These are phyloP conservation scores for Alectura lathami DNA, from an alignment of 2,113 vertebrate genomes.

Conservation along the genomic window DNA sequence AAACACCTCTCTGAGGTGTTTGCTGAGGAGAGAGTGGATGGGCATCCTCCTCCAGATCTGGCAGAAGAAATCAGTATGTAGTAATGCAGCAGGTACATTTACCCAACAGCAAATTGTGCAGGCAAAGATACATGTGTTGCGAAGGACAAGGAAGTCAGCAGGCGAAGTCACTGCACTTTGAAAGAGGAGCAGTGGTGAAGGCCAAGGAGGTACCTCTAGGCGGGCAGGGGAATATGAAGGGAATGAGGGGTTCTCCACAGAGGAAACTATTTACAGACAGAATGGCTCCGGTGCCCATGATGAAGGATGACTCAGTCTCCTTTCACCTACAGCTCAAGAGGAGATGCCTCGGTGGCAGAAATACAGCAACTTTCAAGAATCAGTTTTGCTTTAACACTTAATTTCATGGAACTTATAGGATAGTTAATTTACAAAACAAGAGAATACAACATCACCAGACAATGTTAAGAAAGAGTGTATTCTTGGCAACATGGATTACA, in stretches of 20 bases:
- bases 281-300: background rate
- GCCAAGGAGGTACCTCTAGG: rapidly evolving
- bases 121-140: background rate
- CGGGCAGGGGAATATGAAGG: background rate
- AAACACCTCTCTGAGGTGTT: background rate
- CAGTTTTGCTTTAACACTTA: background rate
- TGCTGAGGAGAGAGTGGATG: background rate
- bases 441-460: background rate
- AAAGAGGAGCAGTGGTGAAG: background rate
- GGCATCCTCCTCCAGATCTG: background rate
- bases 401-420: background rate
- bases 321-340: background rate
- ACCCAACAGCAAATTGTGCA: background rate
- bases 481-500: background rate
- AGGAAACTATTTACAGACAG: background rate
- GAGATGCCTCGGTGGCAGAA: background rate
- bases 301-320: background rate
- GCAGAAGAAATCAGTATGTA: background rate
- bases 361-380: background rate
- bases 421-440: background rate
- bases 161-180: background rate
- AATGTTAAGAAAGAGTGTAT: background rate
- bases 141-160: background rate
- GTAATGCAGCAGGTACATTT: background rate
- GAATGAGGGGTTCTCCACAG: background rate